Evolutionary conservation across 2,113 vertebrate genomes (phyloP).

Genomic region (Caretta caretta): DNA sequence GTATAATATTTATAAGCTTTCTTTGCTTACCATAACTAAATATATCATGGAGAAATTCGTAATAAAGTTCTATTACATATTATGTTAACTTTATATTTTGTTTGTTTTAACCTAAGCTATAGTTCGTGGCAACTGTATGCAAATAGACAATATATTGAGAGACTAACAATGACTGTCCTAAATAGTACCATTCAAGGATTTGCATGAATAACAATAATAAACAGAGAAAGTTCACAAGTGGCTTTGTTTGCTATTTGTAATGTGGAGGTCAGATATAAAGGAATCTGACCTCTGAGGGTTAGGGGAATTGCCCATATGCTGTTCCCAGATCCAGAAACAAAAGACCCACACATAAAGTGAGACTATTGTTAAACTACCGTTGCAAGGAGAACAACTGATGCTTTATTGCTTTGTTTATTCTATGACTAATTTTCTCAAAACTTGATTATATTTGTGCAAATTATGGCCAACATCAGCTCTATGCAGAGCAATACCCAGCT

Average conservation of each 20-base stretch:
- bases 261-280: constrained; percentile 64
- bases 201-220: constrained; percentile 58
- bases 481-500: neutral
- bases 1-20: neutral
- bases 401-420: constrained; percentile 75
- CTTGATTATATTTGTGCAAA: constrained; percentile 58
- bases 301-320: constrained; percentile 68
- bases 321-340: constrained; percentile 73
- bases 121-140: too few relatives aligned
- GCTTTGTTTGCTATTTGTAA: constrained; percentile 71
- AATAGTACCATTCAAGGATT: constrained; percentile 44
- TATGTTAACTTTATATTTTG: neutral
- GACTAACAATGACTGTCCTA: constrained; percentile 20
- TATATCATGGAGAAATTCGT: neutral
- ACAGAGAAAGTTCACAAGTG: constrained; percentile 59
- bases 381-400: constrained; percentile 49
- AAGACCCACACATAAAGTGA: constrained; percentile 55
- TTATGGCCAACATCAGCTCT: constrained; percentile 26
- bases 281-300: constrained; percentile 72
- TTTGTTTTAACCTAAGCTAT: neutral
- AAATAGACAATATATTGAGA: too few relatives aligned
- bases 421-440: constrained; percentile 67
- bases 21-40: neutral
- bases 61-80: neutral
- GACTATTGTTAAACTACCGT: constrained; percentile 59